Conservation (phyloP, 2,888 invertebrate genomes). For the Cerastis leucographa region DNA sequence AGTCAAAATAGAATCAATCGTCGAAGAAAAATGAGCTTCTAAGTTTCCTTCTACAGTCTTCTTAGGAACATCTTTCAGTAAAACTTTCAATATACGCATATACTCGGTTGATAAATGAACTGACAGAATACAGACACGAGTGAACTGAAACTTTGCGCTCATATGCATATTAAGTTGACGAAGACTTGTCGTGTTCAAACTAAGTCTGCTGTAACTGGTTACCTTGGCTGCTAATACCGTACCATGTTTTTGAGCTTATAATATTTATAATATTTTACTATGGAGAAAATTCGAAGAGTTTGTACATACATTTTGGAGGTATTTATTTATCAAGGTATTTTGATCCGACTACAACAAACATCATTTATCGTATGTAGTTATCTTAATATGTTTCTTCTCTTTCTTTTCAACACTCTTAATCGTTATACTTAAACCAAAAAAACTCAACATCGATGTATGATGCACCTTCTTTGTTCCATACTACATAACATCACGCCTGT, state of each 20-base stretch:
- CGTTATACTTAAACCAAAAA: no score
- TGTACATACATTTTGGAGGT: background rate
- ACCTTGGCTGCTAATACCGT: slow-evolving; percentile 39
- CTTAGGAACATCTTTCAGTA: slow-evolving; percentile 3
- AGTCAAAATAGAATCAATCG: background rate
- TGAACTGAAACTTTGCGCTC: slow-evolving; percentile 62
- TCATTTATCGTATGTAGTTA: no score
- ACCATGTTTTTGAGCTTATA: slow-evolving; percentile 11
- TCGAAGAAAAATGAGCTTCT: background rate
- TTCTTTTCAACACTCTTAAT: no score
- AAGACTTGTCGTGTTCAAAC: slow-evolving; percentile 59
- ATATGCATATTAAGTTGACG: slow-evolving; percentile 65
- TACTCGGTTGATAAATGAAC: slow-evolving; percentile 49
- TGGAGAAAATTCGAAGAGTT: background rate
- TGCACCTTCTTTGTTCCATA: background rate
- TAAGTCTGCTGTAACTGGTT: slow-evolving; percentile 48
- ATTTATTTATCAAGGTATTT: background rate
- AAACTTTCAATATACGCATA: slow-evolving; percentile 21
- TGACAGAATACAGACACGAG: slow-evolving; percentile 48
- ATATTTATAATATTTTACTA: slow-evolving; percentile 16
- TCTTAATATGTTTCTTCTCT: no score
- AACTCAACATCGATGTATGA: background rate
- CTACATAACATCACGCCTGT: no score
- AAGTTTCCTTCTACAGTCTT: background rate
- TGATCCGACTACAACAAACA: background rate